These are phyloP conservation scores for Cyanistes caeruleus DNA, from an alignment of 2,113 vertebrate genomes.

Conservation along the genomic window DNA sequence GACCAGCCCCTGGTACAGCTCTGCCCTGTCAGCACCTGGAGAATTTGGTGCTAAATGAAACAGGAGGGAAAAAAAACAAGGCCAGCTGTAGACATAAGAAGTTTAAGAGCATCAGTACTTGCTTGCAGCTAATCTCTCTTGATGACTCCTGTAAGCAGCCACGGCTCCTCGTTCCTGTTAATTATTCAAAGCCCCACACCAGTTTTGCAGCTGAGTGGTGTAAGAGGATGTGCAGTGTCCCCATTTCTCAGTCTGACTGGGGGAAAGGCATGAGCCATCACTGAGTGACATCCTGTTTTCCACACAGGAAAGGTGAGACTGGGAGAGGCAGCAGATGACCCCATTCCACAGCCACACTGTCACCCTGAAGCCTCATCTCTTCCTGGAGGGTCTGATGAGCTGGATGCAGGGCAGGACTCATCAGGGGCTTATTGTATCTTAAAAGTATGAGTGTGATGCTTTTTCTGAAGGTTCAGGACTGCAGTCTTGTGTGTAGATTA, in stretches of 20 bases:
- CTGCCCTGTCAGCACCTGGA: not conserved
- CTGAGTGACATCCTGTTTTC: not conserved
- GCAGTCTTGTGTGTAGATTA: not conserved
- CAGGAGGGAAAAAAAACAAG: not conserved
- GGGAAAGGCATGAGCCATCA: not conserved
- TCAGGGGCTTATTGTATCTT: fast-evolving
- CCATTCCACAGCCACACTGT: not conserved
- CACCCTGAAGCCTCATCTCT: not conserved
- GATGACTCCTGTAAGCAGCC: constrained; percentile 55
- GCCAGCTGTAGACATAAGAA: constrained; percentile 63
- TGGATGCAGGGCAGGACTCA: not conserved
- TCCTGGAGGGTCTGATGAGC: not conserved
- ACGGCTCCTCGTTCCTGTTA: not conserved
- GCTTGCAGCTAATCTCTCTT: constrained; percentile 54
- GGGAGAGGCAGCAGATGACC: not conserved
- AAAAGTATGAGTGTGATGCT: not conserved
- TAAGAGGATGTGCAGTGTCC: constrained; percentile 41
- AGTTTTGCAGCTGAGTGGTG: constrained; percentile 8
- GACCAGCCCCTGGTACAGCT: fast-evolving
- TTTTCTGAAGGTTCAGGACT: not conserved
- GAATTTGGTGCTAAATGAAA: constrained; percentile 43
- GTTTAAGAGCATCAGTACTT: constrained; percentile 65
- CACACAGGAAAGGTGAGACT: not conserved
- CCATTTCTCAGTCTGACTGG: not conserved
- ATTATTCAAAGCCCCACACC: constrained; percentile 50